A percentile compares a stretch with the other conserved stretches of the same genome.
Evolutionary conservation across 2,888 invertebrate species (phyloP).

Genomic region (Ophion ventricosus): DNA sequence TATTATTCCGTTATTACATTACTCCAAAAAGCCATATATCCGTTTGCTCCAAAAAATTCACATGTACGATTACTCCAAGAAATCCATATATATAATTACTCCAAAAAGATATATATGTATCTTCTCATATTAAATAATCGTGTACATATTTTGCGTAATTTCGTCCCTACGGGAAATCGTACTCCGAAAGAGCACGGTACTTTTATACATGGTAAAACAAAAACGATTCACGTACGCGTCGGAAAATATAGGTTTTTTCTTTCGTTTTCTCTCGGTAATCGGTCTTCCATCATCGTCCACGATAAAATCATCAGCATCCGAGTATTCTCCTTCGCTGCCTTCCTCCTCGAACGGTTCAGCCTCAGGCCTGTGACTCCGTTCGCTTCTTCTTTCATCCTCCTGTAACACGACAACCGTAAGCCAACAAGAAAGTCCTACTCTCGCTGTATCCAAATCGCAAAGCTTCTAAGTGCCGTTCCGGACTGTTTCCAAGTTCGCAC

Average conservation of each 20-base stretch:
- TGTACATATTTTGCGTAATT: neutral
- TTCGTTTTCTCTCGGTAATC: conserved; percentile 91
- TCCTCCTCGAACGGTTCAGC: conserved; percentile 88
- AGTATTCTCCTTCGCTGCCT: conserved; percentile 91
- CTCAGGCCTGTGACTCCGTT: conserved; percentile 86
- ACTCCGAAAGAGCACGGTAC: too few relatives aligned
- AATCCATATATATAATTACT: too few relatives aligned
- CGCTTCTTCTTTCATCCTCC: conserved; percentile 92
- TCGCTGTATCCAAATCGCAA: neutral
- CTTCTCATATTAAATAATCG: neutral
- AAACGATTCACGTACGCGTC: conserved; percentile 89
- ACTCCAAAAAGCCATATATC: neutral
- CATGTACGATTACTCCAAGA: neutral
- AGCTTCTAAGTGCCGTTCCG: neutral
- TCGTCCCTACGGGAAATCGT: neutral
- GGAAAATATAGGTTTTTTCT: conserved; percentile 90
- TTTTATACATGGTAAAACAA: neutral
- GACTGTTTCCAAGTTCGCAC: conserved; percentile 53
- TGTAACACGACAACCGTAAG: conserved; percentile 85
- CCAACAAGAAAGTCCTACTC: neutral
- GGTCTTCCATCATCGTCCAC: conserved; percentile 97
- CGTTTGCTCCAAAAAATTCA: neutral
- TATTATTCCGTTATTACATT: too few relatives aligned
- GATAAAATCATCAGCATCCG: conserved; percentile 98
- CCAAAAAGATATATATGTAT: too few relatives aligned